phyloP scores from a whole-genome alignment of 2,888 invertebrate genomes.

The Lutraria lutraria region DNA sequence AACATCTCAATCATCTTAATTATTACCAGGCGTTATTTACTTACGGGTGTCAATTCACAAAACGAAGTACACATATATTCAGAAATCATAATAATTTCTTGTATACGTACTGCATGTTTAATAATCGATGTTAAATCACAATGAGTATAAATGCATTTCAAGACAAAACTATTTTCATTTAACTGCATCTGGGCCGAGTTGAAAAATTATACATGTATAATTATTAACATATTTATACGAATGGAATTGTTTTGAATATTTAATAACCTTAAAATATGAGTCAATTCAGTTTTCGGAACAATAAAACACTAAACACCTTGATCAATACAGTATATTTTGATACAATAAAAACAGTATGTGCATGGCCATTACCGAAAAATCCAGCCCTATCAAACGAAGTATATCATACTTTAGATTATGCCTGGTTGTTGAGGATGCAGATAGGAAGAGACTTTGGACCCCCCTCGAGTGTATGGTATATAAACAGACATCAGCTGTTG shows the following conservation, averaged over 20 bases:
- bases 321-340: not conserved
- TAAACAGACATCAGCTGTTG: not conserved
- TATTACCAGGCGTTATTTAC: no score
- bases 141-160: no score
- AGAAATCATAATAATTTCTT: no score
- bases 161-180: no score
- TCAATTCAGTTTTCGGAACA: not conserved
- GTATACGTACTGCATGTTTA: no score
- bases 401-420: constrained; percentile 14
- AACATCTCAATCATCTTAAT: no score
- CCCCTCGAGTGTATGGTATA: constrained; percentile 19
- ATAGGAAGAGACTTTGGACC: constrained; percentile 35
- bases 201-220: no score
- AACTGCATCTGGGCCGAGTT: no score
- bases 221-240: no score
- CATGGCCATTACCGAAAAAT: not conserved
- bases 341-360: not conserved
- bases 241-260: no score
- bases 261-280: no score
- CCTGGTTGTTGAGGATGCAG: constrained; percentile 15
- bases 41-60: not conserved
- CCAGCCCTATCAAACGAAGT: not conserved
- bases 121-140: no score
- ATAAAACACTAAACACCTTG: not conserved
- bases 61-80: not conserved